These are phyloP conservation scores for Reticulitermes lucifugus DNA, from an alignment of 2,888 invertebrate species.

Conservation along the genomic window DNA sequence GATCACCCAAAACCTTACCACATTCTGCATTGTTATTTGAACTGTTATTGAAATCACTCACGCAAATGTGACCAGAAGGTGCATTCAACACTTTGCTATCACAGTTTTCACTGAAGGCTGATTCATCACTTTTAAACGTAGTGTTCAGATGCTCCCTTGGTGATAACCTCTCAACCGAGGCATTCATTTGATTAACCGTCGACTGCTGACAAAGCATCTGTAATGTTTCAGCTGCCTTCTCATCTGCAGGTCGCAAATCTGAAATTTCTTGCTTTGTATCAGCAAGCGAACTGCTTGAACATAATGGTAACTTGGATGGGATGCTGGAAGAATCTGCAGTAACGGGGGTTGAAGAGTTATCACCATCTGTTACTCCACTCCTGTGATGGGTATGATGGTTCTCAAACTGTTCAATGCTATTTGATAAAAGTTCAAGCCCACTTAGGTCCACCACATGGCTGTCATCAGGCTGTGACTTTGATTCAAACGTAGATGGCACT, in stretches of 20 bases:
- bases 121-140: slow-evolving; percentile 12
- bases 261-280: slow-evolving; percentile 22
- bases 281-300: neutral
- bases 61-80: slow-evolving; percentile 28
- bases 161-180: neutral
- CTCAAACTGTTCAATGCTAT: slow-evolving; percentile 86
- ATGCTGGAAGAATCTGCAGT: neutral
- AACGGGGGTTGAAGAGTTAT: neutral
- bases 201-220: slow-evolving; percentile 48
- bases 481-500: slow-evolving; percentile 4
- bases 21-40: slow-evolving; percentile 13
- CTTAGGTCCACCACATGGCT: slow-evolving; percentile 74
- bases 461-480: slow-evolving; percentile 17
- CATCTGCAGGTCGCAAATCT: slow-evolving; percentile 42
- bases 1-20: neutral
- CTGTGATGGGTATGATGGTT: slow-evolving; percentile 49
- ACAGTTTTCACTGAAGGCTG: slow-evolving; percentile 30
- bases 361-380: neutral
- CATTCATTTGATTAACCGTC: neutral
- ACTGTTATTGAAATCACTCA: slow-evolving; percentile 7
- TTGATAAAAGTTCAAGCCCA: slow-evolving; percentile 84
- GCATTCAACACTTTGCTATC: slow-evolving; percentile 27
- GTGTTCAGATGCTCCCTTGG: neutral
- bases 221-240: slow-evolving; percentile 50
- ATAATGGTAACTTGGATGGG: neutral